A percentile compares a stretch with the other conserved stretches of the same genome.
These are phyloP conservation scores for Neolamprologus brichardi DNA, from an alignment of 2,113 vertebrate species.

Conservation along the genomic window DNA sequence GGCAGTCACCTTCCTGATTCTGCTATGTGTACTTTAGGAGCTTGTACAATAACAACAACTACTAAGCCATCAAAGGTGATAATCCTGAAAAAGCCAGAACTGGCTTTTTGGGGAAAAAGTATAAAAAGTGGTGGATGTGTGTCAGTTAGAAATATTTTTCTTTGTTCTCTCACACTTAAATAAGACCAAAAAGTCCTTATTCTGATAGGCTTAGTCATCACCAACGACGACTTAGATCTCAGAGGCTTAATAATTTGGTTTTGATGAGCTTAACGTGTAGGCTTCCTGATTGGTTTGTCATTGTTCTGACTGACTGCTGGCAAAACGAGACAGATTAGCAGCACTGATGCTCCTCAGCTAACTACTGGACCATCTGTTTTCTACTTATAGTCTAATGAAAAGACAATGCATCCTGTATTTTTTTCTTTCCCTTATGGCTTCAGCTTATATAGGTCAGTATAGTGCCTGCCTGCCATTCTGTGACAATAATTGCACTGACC, in stretches of 20 bases:
- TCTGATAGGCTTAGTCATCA: neutral
- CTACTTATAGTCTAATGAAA: neutral
- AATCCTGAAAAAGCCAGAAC: neutral
- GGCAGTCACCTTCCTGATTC: neutral
- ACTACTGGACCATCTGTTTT: slow-evolving; percentile 49
- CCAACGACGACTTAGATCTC: neutral
- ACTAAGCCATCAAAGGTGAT: neutral
- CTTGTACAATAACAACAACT: neutral
- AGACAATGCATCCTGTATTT: neutral
- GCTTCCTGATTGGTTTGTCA: neutral
- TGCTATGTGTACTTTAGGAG: neutral
- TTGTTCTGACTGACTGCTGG: slow-evolving; percentile 19
- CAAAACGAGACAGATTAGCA: slow-evolving; percentile 20
- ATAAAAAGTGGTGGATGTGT: neutral
- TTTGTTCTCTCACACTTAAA: neutral
- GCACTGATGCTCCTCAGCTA: slow-evolving; percentile 16
- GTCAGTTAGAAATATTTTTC: neutral
- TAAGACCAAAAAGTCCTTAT: neutral
- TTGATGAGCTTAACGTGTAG: neutral
- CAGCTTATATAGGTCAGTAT: slow-evolving; percentile 30
- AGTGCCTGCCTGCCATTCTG: slow-evolving; percentile 8
- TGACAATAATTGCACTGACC: slow-evolving; percentile 28
- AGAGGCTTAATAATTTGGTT: neutral
- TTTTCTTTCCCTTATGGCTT: neutral
- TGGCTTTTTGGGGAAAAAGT: neutral